Base-by-base conservation (phyloP, 2,797 vertebrate species). In the Rhincodon typus region DNA sequence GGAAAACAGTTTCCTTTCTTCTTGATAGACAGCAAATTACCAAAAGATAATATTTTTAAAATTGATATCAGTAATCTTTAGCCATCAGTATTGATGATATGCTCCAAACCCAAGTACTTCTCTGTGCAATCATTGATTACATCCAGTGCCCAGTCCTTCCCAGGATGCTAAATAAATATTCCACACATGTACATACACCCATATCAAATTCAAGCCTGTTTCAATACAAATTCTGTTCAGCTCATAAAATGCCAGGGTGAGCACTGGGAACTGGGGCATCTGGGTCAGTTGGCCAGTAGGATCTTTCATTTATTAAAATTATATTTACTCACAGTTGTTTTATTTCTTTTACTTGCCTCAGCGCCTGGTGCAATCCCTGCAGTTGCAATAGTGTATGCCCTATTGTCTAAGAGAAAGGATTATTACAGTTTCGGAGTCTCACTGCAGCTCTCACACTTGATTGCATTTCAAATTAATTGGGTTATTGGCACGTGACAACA, bases 391-490 rank as follows among this genome's bases (percentile, higher is more conserved):
- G 62, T 38, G 34, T 67, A 38, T 67, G 90, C 21, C 67, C 90
- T 38, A 23, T 93, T 93, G 90, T 19, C 67, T 93, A 69, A 42
- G 90, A 21, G 13, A 69, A 69, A 93, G 90, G 90, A 93, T 69
- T 69, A 93, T 93, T 69, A 42, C 69, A 53, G 42, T 72, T 19
- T 34, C 25, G 53, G 69, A 95, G 94, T 46, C 70, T 53, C 69
- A 53, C 42, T 30, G 46, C 42, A 77, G 46, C 30, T 77, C 94
- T 50, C 30, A 27, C 94, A 72, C 25, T 53, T 95, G 70, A 95
- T 95, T 95, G 74, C 42, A 77, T 95, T 72, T 95, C 30, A 70
- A 95, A 77, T 95, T 77, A 95, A 95, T 74, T 95, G 67, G 70
- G 94, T 95, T 95, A 72, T 95, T 74, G 94, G 50, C 69, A 50